Evolutionary conservation across 1,140 invertebrate genomes (phyloP), one percentile per base, ranked within the genome.

Genomic region (Brachionus koreanus): DNA sequence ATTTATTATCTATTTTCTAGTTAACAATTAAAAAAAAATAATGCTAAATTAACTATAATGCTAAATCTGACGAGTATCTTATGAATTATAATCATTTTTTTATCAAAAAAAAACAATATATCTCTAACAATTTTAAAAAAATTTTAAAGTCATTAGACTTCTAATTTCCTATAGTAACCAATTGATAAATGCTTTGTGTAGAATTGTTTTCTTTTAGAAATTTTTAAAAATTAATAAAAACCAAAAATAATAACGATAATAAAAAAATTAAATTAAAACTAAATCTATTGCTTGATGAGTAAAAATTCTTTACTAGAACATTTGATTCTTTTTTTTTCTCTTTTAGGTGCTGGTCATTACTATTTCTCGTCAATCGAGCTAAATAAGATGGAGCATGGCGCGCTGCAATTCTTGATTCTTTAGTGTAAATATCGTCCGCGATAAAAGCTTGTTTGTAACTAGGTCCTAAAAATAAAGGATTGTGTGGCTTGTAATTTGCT

Each of bases 401-500:
- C 5, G 65, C 65, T 2, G 61, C 29, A 25, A 37, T 25, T 61
- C 39, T 79, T 16, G 49, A 79, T 79, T 61, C 76, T 79, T 61
- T 65, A 25, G 35, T 35, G 57, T 79, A 79, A 39, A 79, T 52
- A 35, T 79, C 76, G 57, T 79, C 76, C 6, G 76, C 46, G 25
- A 79, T 61, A 6, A 79, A 79, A 6, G 76, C 76, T 79, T 79
- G 76, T 13, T 79, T 79, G 10, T 79, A 79, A 63, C 76, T 79
- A 2, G 76, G 76, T n/a, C 76, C 76, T 16, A 79, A 42, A 25
- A 79, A 79, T n/a, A 79, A 43, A 39, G 76, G 76, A n/a, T 79
- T 79, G 29, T 79, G 61, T n/a, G 76, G 76, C 29, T 79, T 79
- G 12, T 79, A 79, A 43, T 79, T 79, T 19, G 76, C 76, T 61